A percentile compares a stretch with the other conserved stretches of the same genome.
Evolutionary conservation across 2,797 vertebrate genomes (phyloP).

Genomic region (Bufotes viridis): DNA sequence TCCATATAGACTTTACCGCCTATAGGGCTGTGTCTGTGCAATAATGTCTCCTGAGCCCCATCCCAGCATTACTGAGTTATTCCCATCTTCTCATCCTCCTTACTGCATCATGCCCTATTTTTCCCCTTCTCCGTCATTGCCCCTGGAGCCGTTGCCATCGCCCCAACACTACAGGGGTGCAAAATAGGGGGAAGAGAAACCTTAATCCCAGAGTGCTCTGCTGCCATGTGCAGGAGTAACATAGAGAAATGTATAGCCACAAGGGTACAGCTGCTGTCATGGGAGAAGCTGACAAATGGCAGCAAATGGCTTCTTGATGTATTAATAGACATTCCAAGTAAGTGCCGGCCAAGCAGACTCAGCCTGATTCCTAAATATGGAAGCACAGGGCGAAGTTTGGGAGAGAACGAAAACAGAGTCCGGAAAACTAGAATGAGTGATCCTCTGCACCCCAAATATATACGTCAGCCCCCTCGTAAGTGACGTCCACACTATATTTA

Average conservation of each 20-base stretch:
- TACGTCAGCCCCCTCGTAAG: background rate
- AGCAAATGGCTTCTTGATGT: constrained; percentile 66
- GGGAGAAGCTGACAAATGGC: constrained; percentile 62
- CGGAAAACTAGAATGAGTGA: constrained; percentile 19
- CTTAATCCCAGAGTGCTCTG: constrained; percentile 8
- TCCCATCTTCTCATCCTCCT: background rate
- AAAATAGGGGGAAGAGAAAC: constrained; percentile 11
- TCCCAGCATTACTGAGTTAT: background rate
- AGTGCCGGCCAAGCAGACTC: constrained; percentile 60
- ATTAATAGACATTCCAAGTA: constrained; percentile 72
- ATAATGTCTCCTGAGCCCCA: background rate
- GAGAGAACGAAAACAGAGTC: constrained; percentile 28
- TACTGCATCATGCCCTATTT: background rate
- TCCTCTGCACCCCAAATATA: background rate
- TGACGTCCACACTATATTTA: background rate
- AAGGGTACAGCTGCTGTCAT: constrained; percentile 55
- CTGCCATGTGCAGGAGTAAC: constrained; percentile 12
- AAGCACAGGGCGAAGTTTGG: constrained; percentile 43
- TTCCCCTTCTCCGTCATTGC: background rate
- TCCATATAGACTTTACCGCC: background rate
- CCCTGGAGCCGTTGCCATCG: background rate
- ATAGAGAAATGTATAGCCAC: constrained; percentile 33
- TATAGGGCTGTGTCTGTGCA: background rate
- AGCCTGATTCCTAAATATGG: constrained; percentile 67
- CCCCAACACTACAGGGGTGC: background rate